Conservation (phyloP, 2,797 vertebrate genomes). For the Sebastes elongatus region DNA sequence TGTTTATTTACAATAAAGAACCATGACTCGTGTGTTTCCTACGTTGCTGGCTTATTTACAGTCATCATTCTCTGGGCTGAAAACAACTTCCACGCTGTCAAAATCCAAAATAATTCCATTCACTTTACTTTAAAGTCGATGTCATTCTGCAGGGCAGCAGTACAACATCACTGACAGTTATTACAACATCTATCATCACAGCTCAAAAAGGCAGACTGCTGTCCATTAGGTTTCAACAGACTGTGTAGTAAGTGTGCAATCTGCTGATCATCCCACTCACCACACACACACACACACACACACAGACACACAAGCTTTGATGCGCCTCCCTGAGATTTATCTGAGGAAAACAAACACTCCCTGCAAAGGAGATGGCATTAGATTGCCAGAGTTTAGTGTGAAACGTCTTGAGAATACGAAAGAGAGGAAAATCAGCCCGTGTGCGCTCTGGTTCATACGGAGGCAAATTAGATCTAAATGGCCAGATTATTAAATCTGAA, state of each 20-base stretch:
- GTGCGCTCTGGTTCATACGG: neutral
- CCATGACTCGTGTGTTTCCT: neutral
- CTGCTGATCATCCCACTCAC: slow-evolving; percentile 34
- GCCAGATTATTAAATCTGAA: slow-evolving; percentile 34
- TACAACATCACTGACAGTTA: neutral
- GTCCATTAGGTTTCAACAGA: slow-evolving; percentile 27
- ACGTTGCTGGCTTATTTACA: neutral
- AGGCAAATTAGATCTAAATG: slow-evolving; percentile 47
- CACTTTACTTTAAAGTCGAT: neutral
- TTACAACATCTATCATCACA: slow-evolving; percentile 20
- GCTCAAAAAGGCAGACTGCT: slow-evolving; percentile 15
- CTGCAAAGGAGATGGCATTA: slow-evolving; percentile 30
- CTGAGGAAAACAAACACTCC: slow-evolving; percentile 60
- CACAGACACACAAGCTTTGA: slow-evolving; percentile 45
- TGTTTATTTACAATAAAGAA: slow-evolving; percentile 9
- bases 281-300: neutral
- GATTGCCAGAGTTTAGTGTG: slow-evolving; percentile 37
- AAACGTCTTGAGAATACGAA: slow-evolving; percentile 40
- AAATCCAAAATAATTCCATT: slow-evolving; percentile 10
- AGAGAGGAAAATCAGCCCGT: slow-evolving; percentile 7
- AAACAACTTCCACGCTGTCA: neutral
- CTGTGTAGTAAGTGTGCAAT: slow-evolving; percentile 32
- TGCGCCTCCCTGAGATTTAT: slow-evolving; percentile 55
- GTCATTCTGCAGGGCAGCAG: slow-evolving; percentile 8
- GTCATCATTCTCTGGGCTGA: neutral